Evolutionary conservation across 2,888 invertebrate genomes (phyloP).

Genomic region (Ceratothoa steindachneri): DNA sequence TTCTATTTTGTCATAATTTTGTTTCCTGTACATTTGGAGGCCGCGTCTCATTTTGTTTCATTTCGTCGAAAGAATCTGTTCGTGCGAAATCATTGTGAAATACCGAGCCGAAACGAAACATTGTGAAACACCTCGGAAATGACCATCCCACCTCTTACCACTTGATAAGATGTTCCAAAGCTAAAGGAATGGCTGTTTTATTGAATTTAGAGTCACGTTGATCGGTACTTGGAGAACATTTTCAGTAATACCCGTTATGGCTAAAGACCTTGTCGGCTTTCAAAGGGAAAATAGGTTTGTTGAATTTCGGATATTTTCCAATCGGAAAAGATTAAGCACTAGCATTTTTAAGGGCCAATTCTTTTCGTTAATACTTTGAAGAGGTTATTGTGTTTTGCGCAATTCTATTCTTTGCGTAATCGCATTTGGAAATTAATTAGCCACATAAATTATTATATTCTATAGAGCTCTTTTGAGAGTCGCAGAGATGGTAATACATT

Average conservation of each 20-base stretch:
- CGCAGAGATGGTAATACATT: too few species aligned
- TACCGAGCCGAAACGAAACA: background rate
- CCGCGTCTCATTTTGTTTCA: conserved; percentile 29
- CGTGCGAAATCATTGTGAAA: conserved; percentile 10
- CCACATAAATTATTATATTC: background rate
- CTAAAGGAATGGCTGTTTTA: conserved; percentile 38
- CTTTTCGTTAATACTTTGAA: background rate
- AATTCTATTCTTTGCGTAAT: background rate
- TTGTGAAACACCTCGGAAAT: conserved; percentile 18
- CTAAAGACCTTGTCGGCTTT: background rate
- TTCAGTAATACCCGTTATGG: conserved; percentile 2
- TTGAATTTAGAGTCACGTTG: conserved; percentile 41
- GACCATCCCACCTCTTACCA: conserved; percentile 33
- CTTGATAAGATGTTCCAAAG: conserved; percentile 39
- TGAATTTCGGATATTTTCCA: background rate
- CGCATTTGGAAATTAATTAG: conserved; percentile 12
- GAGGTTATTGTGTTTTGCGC: conserved; percentile 2
- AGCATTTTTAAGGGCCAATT: background rate
- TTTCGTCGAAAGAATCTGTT: background rate
- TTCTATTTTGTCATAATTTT: conserved; percentile 45
- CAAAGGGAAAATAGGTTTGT: background rate
- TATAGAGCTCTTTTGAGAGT: background rate
- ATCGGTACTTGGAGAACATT: conserved; percentile 30
- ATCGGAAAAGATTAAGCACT: background rate
- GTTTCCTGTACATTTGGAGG: conserved; percentile 41